These are phyloP conservation scores for Ophion costatus DNA, from an alignment of 2,888 invertebrate species.

Conservation along the genomic window DNA sequence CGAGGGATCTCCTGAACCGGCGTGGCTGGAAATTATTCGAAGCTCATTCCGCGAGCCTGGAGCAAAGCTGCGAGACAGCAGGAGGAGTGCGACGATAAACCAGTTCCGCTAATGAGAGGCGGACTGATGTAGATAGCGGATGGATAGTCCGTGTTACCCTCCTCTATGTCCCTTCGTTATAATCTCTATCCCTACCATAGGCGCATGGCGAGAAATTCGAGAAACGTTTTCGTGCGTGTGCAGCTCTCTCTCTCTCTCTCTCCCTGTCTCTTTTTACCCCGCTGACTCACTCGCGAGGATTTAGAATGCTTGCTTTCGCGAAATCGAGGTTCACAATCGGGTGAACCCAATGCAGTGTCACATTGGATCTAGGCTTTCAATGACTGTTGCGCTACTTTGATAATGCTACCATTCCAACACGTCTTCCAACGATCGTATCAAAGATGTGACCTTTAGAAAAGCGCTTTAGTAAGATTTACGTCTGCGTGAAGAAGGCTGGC, in stretches of 20 bases:
- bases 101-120: conserved; percentile 72
- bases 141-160: conserved; percentile 44
- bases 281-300: background rate
- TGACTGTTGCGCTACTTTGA: background rate
- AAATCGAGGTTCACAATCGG: background rate
- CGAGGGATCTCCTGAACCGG: conserved; percentile 45
- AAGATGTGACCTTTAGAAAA: background rate
- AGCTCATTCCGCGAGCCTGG: conserved; percentile 49
- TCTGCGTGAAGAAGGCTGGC: too few relatives aligned
- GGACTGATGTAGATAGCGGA: conserved; percentile 70
- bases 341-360: conserved; percentile 26
- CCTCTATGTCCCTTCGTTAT: conserved; percentile 63
- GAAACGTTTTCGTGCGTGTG: conserved; percentile 49
- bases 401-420: background rate
- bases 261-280: background rate
- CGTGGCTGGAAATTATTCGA: conserved; percentile 64
- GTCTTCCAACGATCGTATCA: background rate
- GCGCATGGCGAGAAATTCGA: conserved; percentile 40
- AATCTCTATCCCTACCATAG: conserved; percentile 32
- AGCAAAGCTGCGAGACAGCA: conserved; percentile 45
- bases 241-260: background rate
- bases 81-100: conserved; percentile 69
- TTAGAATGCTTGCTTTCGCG: background rate
- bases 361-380: conserved; percentile 3
- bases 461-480: background rate